phyloP scores from a whole-genome alignment of 2,113 vertebrate species.

The Muntiacus muntjak region DNA sequence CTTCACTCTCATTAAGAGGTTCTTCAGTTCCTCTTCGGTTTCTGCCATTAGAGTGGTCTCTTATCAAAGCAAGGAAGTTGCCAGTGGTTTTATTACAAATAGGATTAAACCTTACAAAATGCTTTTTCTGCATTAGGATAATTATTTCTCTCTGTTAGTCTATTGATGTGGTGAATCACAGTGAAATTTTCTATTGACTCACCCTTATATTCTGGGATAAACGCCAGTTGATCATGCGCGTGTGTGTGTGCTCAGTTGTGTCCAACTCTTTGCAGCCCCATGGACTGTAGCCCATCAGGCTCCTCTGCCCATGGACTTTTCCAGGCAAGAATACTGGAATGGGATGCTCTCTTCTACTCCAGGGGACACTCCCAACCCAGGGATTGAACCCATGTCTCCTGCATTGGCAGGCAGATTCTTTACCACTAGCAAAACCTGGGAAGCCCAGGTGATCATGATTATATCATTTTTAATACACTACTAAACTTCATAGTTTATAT shows the following conservation, averaged over 20 bases:
- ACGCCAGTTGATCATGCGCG: fast-evolving
- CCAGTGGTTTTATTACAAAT: neutral
- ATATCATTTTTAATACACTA: neutral
- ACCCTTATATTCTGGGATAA: neutral
- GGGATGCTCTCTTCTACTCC: neutral
- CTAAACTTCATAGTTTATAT: neutral
- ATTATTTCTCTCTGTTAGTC: neutral
- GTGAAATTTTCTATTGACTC: neutral
- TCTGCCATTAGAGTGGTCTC: neutral
- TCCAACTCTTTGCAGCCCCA: neutral
- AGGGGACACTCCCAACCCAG: neutral
- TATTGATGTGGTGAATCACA: neutral
- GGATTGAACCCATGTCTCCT: neutral
- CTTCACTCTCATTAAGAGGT: neutral
- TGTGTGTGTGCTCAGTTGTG: neutral
- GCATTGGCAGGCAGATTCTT: neutral
- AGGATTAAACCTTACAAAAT: neutral
- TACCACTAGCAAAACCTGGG: neutral
- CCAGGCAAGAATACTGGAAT: neutral
- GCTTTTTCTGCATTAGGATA: neutral
- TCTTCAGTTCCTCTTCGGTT: neutral
- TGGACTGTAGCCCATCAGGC: neutral
- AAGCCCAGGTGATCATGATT: neutral
- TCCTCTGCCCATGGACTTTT: neutral
- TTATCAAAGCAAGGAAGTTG: neutral